phyloP scores from a whole-genome alignment of 2,888 invertebrate species.

The Halictus quadricinctus region DNA sequence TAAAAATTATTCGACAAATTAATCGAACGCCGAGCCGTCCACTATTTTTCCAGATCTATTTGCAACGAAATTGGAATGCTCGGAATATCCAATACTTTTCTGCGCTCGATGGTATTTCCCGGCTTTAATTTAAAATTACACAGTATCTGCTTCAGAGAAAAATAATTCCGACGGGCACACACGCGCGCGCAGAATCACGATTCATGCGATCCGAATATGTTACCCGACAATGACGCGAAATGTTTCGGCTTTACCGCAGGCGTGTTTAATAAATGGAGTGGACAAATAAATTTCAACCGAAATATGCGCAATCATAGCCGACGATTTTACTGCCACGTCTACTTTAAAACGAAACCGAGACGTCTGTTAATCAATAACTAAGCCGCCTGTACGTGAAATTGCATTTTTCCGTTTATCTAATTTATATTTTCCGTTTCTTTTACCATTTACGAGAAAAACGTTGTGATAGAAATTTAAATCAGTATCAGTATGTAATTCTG shows the following conservation, averaged over 20 bases:
- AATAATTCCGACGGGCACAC: background rate
- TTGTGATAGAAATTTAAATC: background rate
- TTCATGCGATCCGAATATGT: background rate
- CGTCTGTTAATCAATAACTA: slow-evolving; percentile 58
- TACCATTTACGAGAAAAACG: background rate
- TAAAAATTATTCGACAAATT: background rate
- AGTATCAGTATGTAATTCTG: background rate
- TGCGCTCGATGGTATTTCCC: background rate
- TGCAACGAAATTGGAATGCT: slow-evolving; percentile 16
- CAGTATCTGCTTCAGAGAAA: slow-evolving; percentile 3
- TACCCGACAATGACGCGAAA: slow-evolving; percentile 2
- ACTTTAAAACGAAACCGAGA: slow-evolving; percentile 49
- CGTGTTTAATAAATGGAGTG: background rate
- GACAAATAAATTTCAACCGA: background rate
- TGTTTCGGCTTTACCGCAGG: background rate
- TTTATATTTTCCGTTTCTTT: background rate
- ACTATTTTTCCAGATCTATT: slow-evolving; percentile 16
- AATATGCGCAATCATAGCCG: background rate
- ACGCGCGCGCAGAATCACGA: background rate
- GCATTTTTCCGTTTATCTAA: background rate
- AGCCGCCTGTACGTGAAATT: slow-evolving; percentile 13
- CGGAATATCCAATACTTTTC: background rate
- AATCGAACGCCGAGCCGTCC: background rate
- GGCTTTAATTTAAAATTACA: slow-evolving; percentile 29
- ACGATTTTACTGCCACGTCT: slow-evolving; percentile 28